These are phyloP conservation scores for Harlomillsia oculata DNA, from an alignment of 1,140 invertebrate genomes.

Conservation along the genomic window DNA sequence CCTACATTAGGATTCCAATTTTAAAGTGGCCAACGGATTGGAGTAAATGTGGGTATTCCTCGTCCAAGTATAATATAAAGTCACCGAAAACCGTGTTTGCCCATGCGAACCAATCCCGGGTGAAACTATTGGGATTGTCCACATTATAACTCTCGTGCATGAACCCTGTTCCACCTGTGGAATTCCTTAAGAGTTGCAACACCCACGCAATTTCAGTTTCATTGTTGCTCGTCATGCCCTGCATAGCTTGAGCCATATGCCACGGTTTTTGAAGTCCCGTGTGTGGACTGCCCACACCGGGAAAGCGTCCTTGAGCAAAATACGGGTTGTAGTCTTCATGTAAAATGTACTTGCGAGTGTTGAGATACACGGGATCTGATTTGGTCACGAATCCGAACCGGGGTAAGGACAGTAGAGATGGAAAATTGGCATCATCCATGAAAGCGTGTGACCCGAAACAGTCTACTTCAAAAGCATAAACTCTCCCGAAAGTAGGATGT, in stretches of 20 bases:
- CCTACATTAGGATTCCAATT: too few relatives aligned
- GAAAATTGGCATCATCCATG: conserved; percentile 34
- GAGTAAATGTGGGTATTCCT: conserved; percentile 18
- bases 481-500: conserved; percentile 29
- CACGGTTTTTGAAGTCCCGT: conserved; percentile 29
- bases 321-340: conserved; percentile 28
- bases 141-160: conserved; percentile 28
- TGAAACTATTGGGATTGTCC: conserved; percentile 16
- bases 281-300: conserved; percentile 29
- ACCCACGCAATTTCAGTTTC: conserved; percentile 27
- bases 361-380: conserved; percentile 27
- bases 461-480: conserved; percentile 33
- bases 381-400: conserved; percentile 21
- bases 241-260: conserved; percentile 31
- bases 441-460: conserved; percentile 30
- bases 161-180: conserved; percentile 29
- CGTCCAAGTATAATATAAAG: conserved; percentile 24
- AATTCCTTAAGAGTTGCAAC: conserved; percentile 12
- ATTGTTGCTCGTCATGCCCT: conserved; percentile 24
- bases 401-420: conserved; percentile 23
- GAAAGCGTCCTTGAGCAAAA: conserved; percentile 21
- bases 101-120: conserved; percentile 31
- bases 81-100: conserved; percentile 33
- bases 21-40: too few relatives aligned
- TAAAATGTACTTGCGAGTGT: conserved; percentile 24